These are phyloP conservation scores for Brachionus manjavacas DNA, from an alignment of 1,140 invertebrate species.

Conservation along the genomic window DNA sequence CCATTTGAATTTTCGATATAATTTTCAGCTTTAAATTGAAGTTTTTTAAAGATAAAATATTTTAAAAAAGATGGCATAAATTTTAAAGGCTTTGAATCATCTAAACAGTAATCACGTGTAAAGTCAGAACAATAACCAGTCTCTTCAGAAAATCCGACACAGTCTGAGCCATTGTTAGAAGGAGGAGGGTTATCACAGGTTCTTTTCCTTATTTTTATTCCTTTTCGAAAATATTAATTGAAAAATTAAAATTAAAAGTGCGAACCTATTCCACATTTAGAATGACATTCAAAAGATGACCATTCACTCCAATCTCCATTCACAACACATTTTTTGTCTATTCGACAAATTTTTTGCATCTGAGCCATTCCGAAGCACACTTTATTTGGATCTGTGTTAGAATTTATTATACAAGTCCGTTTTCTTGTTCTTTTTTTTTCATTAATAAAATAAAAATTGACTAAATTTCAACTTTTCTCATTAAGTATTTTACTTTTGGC, in stretches of 20 bases:
- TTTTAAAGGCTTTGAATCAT: background rate
- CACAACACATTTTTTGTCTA: background rate
- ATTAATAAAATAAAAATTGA: too few relatives aligned
- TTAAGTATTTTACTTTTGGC: background rate
- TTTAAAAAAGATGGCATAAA: background rate
- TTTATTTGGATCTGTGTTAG: background rate
- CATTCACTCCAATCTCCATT: slow-evolving; percentile 23
- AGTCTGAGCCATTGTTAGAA: background rate
- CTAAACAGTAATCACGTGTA: background rate
- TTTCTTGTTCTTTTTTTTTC: background rate
- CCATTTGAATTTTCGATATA: background rate
- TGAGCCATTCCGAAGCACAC: background rate
- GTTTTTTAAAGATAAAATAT: background rate
- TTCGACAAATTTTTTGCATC: background rate
- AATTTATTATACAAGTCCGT: background rate
- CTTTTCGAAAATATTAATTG: background rate
- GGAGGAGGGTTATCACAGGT: background rate
- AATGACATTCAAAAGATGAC: background rate
- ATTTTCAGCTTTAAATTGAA: background rate
- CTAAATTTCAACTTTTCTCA: background rate
- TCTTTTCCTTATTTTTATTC: background rate
- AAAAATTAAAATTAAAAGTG: background rate
- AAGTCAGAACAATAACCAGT: background rate
- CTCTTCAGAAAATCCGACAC: background rate
- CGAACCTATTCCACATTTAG: slow-evolving; percentile 23